Evolutionary conservation across 2,888 invertebrate species (phyloP).

Genomic region (Chrysina gloriosa): DNA sequence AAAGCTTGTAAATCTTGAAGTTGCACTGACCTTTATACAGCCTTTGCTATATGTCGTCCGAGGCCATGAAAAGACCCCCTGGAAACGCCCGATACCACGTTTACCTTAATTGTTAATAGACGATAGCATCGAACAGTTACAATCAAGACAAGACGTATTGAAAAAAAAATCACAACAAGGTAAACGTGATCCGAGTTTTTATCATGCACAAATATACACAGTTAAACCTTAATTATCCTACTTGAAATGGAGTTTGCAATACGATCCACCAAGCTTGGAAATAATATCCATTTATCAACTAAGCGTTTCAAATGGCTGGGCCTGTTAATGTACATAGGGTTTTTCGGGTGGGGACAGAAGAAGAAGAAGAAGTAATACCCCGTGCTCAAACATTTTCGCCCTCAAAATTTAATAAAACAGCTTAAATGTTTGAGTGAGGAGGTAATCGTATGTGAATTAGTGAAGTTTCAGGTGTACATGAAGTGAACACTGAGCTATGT

Average conservation of each 20-base stretch:
- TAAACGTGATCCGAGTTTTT: slow-evolving; percentile 51
- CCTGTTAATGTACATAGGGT: slow-evolving; percentile 34
- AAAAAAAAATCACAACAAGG: slow-evolving; percentile 39
- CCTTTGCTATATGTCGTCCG: slow-evolving; percentile 64
- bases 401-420: neutral
- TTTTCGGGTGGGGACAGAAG: slow-evolving; percentile 21
- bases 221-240: slow-evolving; percentile 49
- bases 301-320: slow-evolving; percentile 45
- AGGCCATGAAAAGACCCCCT: slow-evolving; percentile 58
- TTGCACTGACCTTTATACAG: slow-evolving; percentile 64
- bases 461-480: slow-evolving; percentile 41
- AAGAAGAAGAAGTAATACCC: slow-evolving; percentile 15
- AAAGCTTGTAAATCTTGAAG: slow-evolving; percentile 35
- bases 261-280: slow-evolving; percentile 54
- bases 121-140: slow-evolving; percentile 8
- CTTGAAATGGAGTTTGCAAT: slow-evolving; percentile 57
- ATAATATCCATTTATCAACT: slow-evolving; percentile 42
- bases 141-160: neutral
- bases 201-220: slow-evolving; percentile 58
- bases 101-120: slow-evolving; percentile 43
- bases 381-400: slow-evolving; percentile 19
- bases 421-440: slow-evolving; percentile 22
- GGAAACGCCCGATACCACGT: slow-evolving; percentile 54
- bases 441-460: slow-evolving; percentile 36
- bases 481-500: slow-evolving; percentile 38